These are phyloP conservation scores for Xenus cinereus DNA, from an alignment of 2,113 vertebrate species.

Conservation along the genomic window DNA sequence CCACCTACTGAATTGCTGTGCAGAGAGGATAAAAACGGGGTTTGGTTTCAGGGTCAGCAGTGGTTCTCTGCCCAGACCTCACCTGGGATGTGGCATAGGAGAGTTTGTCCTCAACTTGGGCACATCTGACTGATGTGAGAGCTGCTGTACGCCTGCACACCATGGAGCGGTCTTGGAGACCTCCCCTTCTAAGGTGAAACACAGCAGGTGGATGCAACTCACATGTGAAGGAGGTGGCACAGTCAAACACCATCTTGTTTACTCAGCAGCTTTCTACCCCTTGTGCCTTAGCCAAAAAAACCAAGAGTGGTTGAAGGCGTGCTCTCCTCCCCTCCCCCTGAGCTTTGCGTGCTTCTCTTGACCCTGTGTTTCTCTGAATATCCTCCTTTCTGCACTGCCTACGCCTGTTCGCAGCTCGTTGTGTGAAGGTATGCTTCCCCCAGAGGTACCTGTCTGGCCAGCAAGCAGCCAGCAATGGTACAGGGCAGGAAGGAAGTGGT, in stretches of 20 bases:
- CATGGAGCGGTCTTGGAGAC: neutral
- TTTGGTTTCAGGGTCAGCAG: neutral
- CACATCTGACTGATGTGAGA: accelerated
- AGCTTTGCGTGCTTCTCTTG: neutral
- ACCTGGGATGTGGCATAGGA: neutral
- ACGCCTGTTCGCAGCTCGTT: accelerated
- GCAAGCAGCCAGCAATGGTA: neutral
- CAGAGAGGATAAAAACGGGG: neutral
- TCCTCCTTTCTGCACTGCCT: neutral
- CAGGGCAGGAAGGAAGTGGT: neutral
- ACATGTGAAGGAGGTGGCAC: neutral
- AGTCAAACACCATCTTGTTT: neutral
- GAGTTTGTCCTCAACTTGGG: neutral
- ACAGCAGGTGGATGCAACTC: neutral
- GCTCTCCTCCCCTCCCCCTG: neutral
- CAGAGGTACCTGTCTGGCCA: neutral
- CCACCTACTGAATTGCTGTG: neutral
- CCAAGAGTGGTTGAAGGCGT: neutral
- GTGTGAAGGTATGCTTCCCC: neutral
- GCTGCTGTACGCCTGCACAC: neutral
- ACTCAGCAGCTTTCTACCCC: neutral
- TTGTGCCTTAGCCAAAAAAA: neutral
- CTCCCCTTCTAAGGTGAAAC: neutral
- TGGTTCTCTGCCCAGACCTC: neutral
- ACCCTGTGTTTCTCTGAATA: neutral